Conservation (phyloP, 2,113 vertebrate species). For the Tyto alba region DNA sequence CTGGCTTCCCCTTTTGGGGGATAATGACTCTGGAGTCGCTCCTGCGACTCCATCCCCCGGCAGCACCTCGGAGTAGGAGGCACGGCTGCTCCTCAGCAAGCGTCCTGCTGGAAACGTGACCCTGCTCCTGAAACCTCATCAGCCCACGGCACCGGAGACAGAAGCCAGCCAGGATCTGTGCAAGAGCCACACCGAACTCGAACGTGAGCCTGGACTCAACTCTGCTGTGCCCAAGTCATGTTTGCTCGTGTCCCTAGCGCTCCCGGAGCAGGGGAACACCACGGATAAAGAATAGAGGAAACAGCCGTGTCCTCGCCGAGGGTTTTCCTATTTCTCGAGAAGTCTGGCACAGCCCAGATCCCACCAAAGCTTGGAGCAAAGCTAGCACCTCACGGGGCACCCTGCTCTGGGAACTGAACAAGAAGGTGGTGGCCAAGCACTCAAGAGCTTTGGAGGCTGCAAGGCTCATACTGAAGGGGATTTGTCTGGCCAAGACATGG, state of each 20-base stretch:
- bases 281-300: neutral
- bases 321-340: neutral
- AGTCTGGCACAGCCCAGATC: neutral
- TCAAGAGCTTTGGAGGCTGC: neutral
- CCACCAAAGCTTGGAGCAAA: neutral
- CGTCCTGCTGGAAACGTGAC: neutral
- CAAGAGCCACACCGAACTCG: neutral
- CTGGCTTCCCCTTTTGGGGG: neutral
- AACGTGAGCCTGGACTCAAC: neutral
- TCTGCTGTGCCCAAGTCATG: neutral
- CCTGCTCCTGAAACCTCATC: neutral
- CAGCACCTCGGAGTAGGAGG: neutral
- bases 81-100: neutral
- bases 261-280: neutral
- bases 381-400: neutral
- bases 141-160: rapidly evolving
- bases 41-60: neutral
- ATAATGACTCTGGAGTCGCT: neutral
- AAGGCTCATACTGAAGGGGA: neutral
- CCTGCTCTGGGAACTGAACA: neutral
- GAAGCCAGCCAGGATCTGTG: neutral
- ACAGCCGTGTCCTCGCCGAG: rapidly evolving
- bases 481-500: neutral
- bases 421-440: neutral
- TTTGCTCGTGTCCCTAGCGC: neutral